A percentile compares a stretch with the other conserved stretches of the same genome.
Conservation (phyloP, 2,888 invertebrate species). For the Troides oblongomaculatus region DNA sequence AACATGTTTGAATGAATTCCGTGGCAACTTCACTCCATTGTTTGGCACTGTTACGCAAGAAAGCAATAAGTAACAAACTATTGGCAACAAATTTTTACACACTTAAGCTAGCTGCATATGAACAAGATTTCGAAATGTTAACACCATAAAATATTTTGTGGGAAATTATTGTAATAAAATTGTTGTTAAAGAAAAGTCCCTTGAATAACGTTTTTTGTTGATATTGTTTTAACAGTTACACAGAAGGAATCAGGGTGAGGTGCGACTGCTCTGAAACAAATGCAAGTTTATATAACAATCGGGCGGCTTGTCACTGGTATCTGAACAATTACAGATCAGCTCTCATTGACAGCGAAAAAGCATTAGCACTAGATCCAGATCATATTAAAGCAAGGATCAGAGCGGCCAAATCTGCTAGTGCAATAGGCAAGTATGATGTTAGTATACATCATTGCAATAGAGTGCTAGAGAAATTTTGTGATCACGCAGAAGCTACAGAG, state of each 20-base stretch:
- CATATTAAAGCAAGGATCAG: conserved; percentile 88
- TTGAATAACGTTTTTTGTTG: conserved; percentile 5
- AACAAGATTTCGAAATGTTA: too few species aligned
- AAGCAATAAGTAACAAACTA: too few species aligned
- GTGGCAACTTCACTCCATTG: too few species aligned
- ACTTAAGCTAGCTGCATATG: too few species aligned
- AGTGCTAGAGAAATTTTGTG: conserved; percentile 79
- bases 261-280: conserved; percentile 85
- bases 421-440: conserved; percentile 84
- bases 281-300: conserved; percentile 93
- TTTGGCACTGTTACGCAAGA: too few species aligned
- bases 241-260: conserved; percentile 91
- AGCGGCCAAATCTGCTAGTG: conserved; percentile 86
- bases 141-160: too few species aligned
- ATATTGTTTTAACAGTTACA: conserved; percentile 81
- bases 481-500: conserved; percentile 71
- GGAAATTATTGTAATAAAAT: too few species aligned
- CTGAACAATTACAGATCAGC: conserved; percentile 90
- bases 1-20: too few species aligned
- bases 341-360: conserved; percentile 88
- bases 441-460: conserved; percentile 86
- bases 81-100: too few species aligned
- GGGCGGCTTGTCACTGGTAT: conserved; percentile 93
- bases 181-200: too few species aligned
- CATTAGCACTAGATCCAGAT: conserved; percentile 86